Evolutionary conservation across 92 coral and sea anemone genomes (phyloP).

Genomic region (Siderastrea siderea): DNA sequence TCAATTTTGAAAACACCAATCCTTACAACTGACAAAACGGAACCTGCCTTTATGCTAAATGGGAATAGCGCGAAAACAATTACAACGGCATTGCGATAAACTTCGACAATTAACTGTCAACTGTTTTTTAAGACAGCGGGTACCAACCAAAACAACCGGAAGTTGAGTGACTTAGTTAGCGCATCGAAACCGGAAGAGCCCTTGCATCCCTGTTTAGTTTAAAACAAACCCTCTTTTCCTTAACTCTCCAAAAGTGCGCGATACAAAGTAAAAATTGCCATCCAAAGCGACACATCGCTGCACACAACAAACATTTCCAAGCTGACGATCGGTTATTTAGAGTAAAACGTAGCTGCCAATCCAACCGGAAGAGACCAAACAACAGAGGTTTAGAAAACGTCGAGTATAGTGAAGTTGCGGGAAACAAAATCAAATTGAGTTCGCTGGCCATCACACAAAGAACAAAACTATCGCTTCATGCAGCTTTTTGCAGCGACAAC

Average conservation of each 20-base stretch:
- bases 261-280: neutral
- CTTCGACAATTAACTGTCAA: neutral
- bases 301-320: neutral
- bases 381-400: neutral
- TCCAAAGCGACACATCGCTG: neutral
- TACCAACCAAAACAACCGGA: slow-evolving; percentile 53
- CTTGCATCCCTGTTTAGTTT: neutral
- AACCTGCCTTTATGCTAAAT: neutral
- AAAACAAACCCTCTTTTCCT: neutral
- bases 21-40: too few relatives aligned
- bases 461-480: neutral
- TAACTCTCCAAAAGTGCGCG: neutral
- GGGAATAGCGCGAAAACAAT: neutral
- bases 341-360: neutral
- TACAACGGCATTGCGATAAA: neutral
- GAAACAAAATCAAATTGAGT: neutral
- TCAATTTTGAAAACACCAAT: too few relatives aligned
- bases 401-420: neutral
- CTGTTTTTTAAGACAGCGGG: slow-evolving; percentile 23
- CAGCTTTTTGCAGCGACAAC: slow-evolving; percentile 4
- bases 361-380: neutral
- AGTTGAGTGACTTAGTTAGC: slow-evolving; percentile 2
- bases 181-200: slow-evolving; percentile 1
- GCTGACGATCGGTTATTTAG: neutral
- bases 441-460: neutral